Conservation (phyloP, 2,113 vertebrate species). For the Tiliqua scincoides region DNA sequence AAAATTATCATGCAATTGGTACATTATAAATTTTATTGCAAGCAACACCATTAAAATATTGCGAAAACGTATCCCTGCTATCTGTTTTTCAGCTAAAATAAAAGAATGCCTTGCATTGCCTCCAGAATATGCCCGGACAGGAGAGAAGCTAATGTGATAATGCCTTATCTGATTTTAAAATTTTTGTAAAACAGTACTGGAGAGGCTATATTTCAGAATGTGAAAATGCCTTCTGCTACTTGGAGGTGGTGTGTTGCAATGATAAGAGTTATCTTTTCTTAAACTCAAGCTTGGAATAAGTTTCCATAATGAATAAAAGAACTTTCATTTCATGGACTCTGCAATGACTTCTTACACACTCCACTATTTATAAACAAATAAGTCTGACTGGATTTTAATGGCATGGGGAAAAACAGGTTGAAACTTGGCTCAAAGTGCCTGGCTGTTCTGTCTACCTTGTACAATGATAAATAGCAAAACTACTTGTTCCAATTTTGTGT, state of each 20-base stretch:
- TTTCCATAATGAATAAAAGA: not conserved
- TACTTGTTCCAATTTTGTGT: conserved; percentile 20
- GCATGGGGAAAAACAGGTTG: not conserved
- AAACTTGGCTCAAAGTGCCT: conserved; percentile 5
- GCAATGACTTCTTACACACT: not conserved
- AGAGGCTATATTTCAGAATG: not conserved
- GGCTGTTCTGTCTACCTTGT: conserved; percentile 22
- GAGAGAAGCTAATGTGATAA: not conserved
- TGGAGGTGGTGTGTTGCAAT: not conserved
- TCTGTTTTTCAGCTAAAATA: not conserved
- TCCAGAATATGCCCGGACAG: not conserved
- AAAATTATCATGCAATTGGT: not conserved
- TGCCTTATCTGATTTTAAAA: not conserved
- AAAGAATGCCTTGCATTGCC: not conserved
- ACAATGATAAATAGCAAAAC: conserved; percentile 26
- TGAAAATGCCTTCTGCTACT: not conserved
- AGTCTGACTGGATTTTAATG: conserved; percentile 1
- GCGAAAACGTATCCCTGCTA: not conserved
- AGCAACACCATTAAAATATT: not conserved
- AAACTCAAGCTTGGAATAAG: not conserved
- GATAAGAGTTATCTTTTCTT: not conserved
- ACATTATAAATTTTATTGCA: not conserved
- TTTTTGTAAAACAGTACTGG: not conserved
- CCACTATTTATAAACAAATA: conserved; percentile 8
- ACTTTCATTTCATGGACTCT: not conserved